These are phyloP conservation scores for Drosophila lacicola DNA, from an alignment of 2,888 invertebrate species.

Conservation along the genomic window DNA sequence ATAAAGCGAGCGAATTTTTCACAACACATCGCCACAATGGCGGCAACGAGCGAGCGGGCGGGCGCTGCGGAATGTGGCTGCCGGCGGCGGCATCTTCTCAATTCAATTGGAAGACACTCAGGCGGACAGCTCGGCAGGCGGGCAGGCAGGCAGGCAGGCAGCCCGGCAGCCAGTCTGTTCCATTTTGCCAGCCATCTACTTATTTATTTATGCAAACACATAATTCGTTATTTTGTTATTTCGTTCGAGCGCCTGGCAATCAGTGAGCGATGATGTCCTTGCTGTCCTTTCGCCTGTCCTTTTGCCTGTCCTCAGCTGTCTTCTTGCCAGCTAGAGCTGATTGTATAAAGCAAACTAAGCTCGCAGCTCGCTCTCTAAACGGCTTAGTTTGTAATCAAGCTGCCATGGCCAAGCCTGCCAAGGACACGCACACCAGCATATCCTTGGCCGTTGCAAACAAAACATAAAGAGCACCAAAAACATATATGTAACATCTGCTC, in stretches of 20 bases:
- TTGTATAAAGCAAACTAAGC: slow-evolving; percentile 72
- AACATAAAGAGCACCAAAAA: slow-evolving; percentile 14
- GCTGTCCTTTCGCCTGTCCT: slow-evolving; percentile 4
- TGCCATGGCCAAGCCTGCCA: slow-evolving; percentile 27
- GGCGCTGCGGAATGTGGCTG: slow-evolving; percentile 23
- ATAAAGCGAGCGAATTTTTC: slow-evolving; percentile 65
- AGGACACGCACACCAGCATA: slow-evolving; percentile 41
- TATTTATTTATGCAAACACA: slow-evolving; percentile 56
- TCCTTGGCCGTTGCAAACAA: slow-evolving; percentile 12
- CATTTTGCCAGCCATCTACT: slow-evolving; percentile 22
- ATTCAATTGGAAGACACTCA: slow-evolving; percentile 35
- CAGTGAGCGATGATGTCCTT: slow-evolving; percentile 44
- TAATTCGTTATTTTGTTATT: slow-evolving; percentile 55
- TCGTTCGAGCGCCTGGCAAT: slow-evolving; percentile 51
- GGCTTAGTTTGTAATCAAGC: slow-evolving; percentile 71
- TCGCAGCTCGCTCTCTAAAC: slow-evolving; percentile 50
- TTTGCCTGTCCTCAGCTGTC: slow-evolving; percentile 1
- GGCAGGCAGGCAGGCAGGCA: neutral
- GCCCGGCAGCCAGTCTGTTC: neutral
- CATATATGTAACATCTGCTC: too few relatives aligned
- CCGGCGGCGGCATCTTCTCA: slow-evolving; percentile 22
- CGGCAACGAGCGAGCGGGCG: slow-evolving; percentile 24
- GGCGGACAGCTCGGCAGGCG: neutral
- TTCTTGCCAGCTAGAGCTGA: slow-evolving; percentile 47
- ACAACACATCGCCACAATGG: slow-evolving; percentile 60